Base-by-base conservation (phyloP, 2,888 invertebrate genomes). In the Caenorhabditis uteleia region DNA sequence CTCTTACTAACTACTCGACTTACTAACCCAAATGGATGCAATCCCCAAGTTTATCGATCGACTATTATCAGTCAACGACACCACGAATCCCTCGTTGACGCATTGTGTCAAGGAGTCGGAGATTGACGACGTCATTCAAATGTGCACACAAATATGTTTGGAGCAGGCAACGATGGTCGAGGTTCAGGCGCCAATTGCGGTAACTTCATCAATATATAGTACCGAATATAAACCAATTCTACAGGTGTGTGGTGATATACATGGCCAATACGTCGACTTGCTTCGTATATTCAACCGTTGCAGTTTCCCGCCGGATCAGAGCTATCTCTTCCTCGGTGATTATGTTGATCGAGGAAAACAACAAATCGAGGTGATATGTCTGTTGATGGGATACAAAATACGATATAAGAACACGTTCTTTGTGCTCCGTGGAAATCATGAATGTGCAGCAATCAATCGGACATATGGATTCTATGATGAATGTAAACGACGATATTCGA, bases 401-500 rank as follows among this genome's bases (percentile, higher is more conserved):
- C 46, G 50, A 7, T 70, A 70, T 31, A 62, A 59, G 2, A 60
- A 62, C 27, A 55, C 58, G 2, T 77, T 77, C 46, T 77, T 77
- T 59, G 58, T 77, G 39, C 64, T 77, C 2, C 67, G 76, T 14
- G 76, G 76, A 20, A 76, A 76, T 43, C 76, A 76, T 50, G 76
- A 76, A 39, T 69, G 74, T 29, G 56, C 70, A 1, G 68, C 70
- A 12, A 70, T 77, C 42, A 77, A 75, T 40, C 50, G 68, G 16
- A 70, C 68, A 12, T 75, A 77, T 48, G 77, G 77, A 8, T 77
- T 77, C 66, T 74, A 74, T 44, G 77, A 77, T 27, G 77, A 77
- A 48, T 71, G 71, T 47, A 74, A 74, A 25, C 54, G 75, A 10
- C 46, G 77, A 20, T 77, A 72, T 56, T 58, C 57, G 20, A 43